Conservation (phyloP, 2,113 vertebrate species). For the Paracanthobrama guichenoti region DNA sequence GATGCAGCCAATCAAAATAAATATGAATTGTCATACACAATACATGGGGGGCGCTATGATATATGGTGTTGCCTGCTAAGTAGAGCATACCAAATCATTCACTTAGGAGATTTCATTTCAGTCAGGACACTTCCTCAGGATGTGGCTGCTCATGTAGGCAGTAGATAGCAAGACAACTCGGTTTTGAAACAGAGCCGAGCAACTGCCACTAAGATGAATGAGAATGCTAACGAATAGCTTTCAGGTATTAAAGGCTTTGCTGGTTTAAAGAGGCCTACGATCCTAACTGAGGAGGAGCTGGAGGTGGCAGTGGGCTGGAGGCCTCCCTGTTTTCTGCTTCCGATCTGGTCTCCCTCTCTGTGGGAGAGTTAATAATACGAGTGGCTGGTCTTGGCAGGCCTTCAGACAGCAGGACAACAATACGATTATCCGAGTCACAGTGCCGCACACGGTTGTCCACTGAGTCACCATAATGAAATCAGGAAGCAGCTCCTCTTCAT, state of each 20-base stretch:
- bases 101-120: neutral
- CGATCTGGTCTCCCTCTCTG: neutral
- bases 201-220: neutral
- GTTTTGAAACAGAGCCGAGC: neutral
- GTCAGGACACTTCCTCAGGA: neutral
- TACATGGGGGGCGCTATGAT: too few relatives aligned
- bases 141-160: neutral
- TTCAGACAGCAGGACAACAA: constrained; percentile 42
- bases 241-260: constrained; percentile 2
- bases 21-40: neutral
- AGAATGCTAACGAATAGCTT: neutral
- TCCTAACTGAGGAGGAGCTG: constrained; percentile 10
- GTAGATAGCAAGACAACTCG: neutral
- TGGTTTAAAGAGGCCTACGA: neutral
- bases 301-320: constrained; percentile 2
- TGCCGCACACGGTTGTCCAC: constrained; percentile 33
- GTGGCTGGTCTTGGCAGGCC: constrained; percentile 49
- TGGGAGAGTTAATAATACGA: constrained; percentile 50
- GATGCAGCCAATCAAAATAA: neutral
- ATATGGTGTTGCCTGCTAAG: neutral
- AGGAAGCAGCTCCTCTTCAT: constrained; percentile 46
- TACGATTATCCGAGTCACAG: constrained; percentile 55
- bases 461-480: constrained; percentile 51
- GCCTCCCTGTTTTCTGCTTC: constrained; percentile 3
- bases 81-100: constrained; percentile 1